These are phyloP conservation scores for Sepioteuthis lessoniana DNA, from an alignment of 2,888 invertebrate species.

Conservation along the genomic window DNA sequence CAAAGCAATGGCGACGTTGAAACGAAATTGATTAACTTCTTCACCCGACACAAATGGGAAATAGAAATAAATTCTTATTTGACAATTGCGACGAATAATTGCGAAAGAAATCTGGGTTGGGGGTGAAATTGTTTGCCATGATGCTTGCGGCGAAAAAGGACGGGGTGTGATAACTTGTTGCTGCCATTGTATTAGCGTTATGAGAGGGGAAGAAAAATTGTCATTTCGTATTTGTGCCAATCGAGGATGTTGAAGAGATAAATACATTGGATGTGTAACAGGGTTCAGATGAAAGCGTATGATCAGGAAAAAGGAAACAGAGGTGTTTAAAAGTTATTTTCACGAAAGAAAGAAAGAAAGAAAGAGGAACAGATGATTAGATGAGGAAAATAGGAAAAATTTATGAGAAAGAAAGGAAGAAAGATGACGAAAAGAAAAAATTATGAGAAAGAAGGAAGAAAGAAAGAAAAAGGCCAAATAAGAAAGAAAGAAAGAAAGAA, in stretches of 20 bases:
- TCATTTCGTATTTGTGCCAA: background rate
- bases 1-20: background rate
- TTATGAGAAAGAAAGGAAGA: no score
- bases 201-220: background rate
- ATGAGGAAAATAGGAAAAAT: no score
- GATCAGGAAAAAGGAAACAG: no score
- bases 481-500: no score
- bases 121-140: background rate
- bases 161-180: background rate
- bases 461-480: no score
- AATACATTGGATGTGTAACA: background rate
- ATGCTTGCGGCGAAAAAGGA: background rate
- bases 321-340: no score
- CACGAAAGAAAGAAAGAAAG: no score
- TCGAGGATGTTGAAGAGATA: background rate
- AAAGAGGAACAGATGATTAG: no score
- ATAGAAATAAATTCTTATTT: conserved; percentile 15
- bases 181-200: background rate
- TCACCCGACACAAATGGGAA: background rate
- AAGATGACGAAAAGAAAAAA: no score
- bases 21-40: background rate
- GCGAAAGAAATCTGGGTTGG: background rate
- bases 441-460: no score
- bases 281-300: background rate
- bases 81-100: background rate